These are phyloP conservation scores for Enteromius anoplus DNA, from an alignment of 2,797 vertebrate species.

Conservation along the genomic window DNA sequence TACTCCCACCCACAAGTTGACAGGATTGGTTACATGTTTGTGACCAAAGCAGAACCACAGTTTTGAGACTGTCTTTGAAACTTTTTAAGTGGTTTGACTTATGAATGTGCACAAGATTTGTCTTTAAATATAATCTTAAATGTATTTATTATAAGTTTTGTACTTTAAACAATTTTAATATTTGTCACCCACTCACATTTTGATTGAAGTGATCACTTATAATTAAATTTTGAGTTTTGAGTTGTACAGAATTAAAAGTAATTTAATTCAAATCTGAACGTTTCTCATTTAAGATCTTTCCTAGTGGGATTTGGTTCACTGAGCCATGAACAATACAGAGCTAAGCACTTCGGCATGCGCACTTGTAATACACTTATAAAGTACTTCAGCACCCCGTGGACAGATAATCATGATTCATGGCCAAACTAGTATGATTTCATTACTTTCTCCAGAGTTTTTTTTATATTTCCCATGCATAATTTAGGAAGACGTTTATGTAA, in stretches of 20 bases:
- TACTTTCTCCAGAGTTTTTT: constrained; percentile 21
- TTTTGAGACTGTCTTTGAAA: background rate
- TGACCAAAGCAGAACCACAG: background rate
- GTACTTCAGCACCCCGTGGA: constrained; percentile 36
- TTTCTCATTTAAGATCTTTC: constrained; percentile 31
- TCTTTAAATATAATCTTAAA: background rate
- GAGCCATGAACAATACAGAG: constrained; percentile 7
- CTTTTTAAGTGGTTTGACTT: background rate
- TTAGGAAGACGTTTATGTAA: constrained; percentile 67
- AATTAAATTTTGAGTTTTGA: background rate
- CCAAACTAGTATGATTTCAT: constrained; percentile 38
- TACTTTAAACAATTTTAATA: background rate
- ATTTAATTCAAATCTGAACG: constrained; percentile 1
- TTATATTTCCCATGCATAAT: constrained; percentile 51
- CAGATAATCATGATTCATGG: constrained; percentile 37
- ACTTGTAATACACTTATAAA: constrained; percentile 48
- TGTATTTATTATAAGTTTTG: background rate
- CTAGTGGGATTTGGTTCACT: constrained; percentile 18
- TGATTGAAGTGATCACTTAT: background rate
- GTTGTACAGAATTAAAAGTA: constrained; percentile 8
- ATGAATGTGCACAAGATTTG: background rate
- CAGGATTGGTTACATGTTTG: background rate
- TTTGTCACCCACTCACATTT: background rate
- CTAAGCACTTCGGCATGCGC: constrained; percentile 36
- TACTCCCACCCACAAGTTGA: background rate